Percentiles rank a stretch among this genome's conserved stretches.
Evolutionary conservation across 2,797 vertebrate species (phyloP).

Genomic region (Carduelis carduelis): DNA sequence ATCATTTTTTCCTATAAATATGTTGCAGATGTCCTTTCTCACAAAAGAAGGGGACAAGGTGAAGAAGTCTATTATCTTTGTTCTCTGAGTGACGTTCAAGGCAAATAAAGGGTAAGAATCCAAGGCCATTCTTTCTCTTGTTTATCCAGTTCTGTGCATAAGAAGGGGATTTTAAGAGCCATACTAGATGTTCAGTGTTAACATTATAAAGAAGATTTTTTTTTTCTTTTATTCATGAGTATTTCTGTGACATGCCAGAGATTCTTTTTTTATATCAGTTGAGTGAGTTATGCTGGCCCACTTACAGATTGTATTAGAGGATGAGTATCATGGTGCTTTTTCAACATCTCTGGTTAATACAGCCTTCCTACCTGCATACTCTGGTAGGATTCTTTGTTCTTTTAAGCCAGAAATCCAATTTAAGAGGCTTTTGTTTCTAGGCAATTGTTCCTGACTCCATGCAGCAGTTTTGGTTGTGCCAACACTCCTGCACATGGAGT

Average conservation of each 20-base stretch:
- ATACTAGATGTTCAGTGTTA: neutral
- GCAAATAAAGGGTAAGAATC: neutral
- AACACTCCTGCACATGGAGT: neutral
- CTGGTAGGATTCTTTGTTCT: neutral
- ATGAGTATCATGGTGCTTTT: neutral
- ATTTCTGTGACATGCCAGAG: neutral
- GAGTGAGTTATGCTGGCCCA: neutral
- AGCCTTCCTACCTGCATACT: neutral
- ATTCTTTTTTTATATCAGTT: neutral
- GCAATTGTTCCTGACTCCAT: neutral
- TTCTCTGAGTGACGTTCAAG: neutral
- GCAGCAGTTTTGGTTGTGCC: neutral
- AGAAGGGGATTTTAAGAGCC: neutral
- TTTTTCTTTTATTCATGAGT: neutral
- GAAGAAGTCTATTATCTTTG: neutral
- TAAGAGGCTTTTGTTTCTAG: neutral
- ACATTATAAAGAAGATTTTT: neutral
- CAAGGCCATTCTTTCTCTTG: neutral
- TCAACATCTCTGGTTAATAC: neutral
- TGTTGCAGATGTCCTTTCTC: neutral
- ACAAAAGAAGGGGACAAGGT: neutral
- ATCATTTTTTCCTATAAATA: neutral
- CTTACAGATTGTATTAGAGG: neutral
- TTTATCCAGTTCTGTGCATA: neutral
- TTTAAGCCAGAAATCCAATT: neutral